Conservation (phyloP, 2,888 invertebrate genomes). For the Uloborus plumipes region DNA sequence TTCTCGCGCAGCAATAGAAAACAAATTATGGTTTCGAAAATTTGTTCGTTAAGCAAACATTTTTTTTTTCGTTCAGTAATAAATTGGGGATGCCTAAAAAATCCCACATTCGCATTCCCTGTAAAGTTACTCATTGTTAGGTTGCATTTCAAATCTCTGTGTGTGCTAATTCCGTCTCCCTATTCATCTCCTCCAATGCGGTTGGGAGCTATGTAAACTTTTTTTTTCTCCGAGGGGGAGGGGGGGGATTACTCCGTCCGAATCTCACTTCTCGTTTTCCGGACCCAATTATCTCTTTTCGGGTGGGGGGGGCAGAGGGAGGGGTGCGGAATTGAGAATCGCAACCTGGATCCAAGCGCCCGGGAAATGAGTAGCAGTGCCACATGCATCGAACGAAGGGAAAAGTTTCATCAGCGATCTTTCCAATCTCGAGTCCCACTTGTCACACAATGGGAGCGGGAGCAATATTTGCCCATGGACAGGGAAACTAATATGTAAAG, state of each 20-base stretch:
- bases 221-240: too few species aligned
- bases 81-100: too few species aligned
- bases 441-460: slow-evolving; percentile 52
- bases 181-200: background rate
- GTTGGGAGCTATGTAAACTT: background rate
- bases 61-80: too few species aligned
- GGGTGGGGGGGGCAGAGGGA: background rate
- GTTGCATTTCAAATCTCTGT: too few species aligned
- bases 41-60: too few species aligned
- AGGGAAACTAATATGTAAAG: slow-evolving; percentile 64
- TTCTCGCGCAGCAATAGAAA: too few species aligned
- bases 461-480: slow-evolving; percentile 62
- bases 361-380: slow-evolving; percentile 28
- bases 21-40: too few species aligned
- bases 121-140: too few species aligned
- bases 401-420: slow-evolving; percentile 54
- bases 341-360: slow-evolving; percentile 26
- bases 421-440: slow-evolving; percentile 41
- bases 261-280: background rate
- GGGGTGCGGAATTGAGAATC: background rate
- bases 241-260: background rate
- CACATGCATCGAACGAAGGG: slow-evolving; percentile 27
- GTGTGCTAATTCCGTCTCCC: background rate
- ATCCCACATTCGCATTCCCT: too few species aligned
- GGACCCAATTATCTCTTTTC: slow-evolving; percentile 36